Evolutionary conservation across 2,113 vertebrate species (phyloP).

Genomic region (Coptodon bakossiorum): DNA sequence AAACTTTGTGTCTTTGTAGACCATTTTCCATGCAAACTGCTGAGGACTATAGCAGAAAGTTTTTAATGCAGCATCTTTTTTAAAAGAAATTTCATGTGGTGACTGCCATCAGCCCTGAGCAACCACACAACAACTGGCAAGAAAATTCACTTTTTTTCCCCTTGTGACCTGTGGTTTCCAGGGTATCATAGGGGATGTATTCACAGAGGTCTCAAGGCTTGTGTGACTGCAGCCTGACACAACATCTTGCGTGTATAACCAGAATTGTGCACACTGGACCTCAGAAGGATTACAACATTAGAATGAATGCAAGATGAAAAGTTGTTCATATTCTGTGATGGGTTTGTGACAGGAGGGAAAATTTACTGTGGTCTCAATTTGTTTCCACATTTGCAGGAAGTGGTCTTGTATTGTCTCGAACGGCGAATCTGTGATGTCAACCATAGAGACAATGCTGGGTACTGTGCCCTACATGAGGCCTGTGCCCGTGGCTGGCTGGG

Average conservation of each 20-base stretch:
- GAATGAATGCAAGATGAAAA: neutral
- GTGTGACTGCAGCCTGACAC: neutral
- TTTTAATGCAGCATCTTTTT: neutral
- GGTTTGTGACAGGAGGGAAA: neutral
- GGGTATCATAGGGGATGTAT: neutral
- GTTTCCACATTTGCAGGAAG: slow-evolving; percentile 74
- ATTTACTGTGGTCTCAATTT: neutral
- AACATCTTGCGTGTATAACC: neutral
- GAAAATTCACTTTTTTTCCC: neutral
- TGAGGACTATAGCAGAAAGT: neutral
- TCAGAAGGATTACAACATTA: neutral
- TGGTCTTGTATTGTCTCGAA: slow-evolving; percentile 90
- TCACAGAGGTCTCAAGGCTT: neutral
- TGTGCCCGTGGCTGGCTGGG: slow-evolving; percentile 88
- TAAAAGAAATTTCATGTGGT: neutral
- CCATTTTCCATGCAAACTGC: neutral
- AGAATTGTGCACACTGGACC: neutral
- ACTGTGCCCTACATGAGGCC: slow-evolving; percentile 90
- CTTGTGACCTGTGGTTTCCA: neutral
- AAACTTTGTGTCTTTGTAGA: neutral
- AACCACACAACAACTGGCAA: neutral
- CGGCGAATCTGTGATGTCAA: slow-evolving; percentile 89
- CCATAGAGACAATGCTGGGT: slow-evolving; percentile 90
- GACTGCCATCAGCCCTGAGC: neutral
- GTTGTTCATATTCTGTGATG: too few relatives aligned